These are phyloP conservation scores for Pseudotriccus pelzelni DNA, from an alignment of 2,797 vertebrate species.

Conservation along the genomic window DNA sequence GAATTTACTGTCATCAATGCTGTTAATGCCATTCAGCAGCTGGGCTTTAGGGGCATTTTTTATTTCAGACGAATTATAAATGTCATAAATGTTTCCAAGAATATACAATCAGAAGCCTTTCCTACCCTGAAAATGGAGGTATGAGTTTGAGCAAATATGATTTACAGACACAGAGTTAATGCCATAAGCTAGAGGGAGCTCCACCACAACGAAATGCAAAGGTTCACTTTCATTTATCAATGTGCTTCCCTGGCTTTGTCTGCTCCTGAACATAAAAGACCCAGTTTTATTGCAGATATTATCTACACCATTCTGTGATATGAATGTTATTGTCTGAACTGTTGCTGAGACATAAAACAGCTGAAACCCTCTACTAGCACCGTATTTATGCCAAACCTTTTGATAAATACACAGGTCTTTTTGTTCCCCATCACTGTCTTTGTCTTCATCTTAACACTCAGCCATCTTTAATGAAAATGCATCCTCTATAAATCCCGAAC, in stretches of 20 bases:
- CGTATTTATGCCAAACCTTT: conserved; percentile 54
- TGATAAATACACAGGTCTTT: conserved; percentile 58
- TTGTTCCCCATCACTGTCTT: conserved; percentile 43
- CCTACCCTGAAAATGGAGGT: conserved; percentile 25
- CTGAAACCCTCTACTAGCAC: conserved; percentile 35
- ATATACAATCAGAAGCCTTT: background rate
- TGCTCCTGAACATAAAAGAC: conserved; percentile 63
- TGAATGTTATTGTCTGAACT: conserved; percentile 72
- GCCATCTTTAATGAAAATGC: conserved; percentile 65
- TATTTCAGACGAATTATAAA: background rate
- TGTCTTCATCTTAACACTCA: conserved; percentile 57
- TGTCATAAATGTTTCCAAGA: conserved; percentile 19
- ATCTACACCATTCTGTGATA: conserved; percentile 67
- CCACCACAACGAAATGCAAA: conserved; percentile 45
- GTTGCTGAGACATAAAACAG: conserved; percentile 62
- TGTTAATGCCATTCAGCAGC: background rate
- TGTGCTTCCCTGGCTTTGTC: conserved; percentile 65
- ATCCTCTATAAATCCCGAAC: background rate
- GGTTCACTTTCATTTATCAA: conserved; percentile 54
- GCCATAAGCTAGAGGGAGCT: conserved; percentile 70
- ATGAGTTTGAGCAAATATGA: conserved; percentile 4
- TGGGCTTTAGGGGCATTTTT: background rate
- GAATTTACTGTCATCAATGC: background rate
- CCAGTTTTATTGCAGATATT: conserved; percentile 72
- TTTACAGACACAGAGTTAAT: conserved; percentile 17